Base-by-base conservation (phyloP, 2,113 vertebrate genomes). In the Gambusia holbrooki region DNA sequence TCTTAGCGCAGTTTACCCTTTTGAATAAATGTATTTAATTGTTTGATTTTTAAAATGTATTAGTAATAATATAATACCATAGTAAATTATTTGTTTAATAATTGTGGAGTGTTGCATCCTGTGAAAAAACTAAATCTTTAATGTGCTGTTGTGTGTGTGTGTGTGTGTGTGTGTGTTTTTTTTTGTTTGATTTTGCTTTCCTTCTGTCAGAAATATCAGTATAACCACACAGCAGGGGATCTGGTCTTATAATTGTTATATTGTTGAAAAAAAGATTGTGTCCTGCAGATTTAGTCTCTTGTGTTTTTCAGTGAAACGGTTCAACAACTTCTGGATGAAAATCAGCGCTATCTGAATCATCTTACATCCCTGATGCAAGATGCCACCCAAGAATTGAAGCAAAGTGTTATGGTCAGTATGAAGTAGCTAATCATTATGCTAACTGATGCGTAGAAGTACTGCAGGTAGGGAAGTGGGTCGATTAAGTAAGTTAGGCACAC, bases 291-390 rank as follows among this genome's bases (percentile, higher is more conserved):
- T 72, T 2, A 69, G 30, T 71, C 11, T 81, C 27, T 61, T 75
- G 33, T 80, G 19, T 81, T 25, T 90, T 90, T 37, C 85, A 98
- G 97, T 90, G 95, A 96, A 69, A 92, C 88, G 7, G 95, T 96
- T 76, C 72, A 92, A 83, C 94, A 94, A 0, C 92, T 97, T 80
- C 94, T 98, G 84, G 95, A 93, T 89, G 97, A 98, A 88, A 99
- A 98, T 86, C 84, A 96, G 88, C 95, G 86, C 86, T 98, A 95
- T 91, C 93, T 97, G 35, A 94, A 92, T 88, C 95, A 96, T 79
- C 95, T 99, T 32, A 96, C 94, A 63, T 95, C 94, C 87, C 94
- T 98, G 87, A 93, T 99, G 88, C 95, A 94, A 85, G 95, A 97
- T 79, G 91, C 91, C 48, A 94, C 90, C 62, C 95, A 95, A 77